phyloP scores from a whole-genome alignment of 2,888 invertebrate species.

The Villa cingulata region DNA sequence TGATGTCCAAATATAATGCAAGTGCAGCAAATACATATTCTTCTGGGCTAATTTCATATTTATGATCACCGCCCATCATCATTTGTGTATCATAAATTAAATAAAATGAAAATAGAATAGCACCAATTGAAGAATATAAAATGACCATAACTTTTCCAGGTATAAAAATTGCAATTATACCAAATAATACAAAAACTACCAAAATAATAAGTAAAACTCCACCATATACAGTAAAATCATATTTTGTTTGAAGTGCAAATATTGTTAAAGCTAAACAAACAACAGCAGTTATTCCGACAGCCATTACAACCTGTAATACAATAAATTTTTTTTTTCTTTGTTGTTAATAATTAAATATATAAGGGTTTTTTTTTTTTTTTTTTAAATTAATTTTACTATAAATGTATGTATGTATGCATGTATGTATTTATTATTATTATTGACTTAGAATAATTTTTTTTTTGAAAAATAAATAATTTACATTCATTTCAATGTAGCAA shows the following conservation, averaged over 20 bases:
- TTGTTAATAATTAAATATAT: not conserved
- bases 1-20: slow-evolving; percentile 68
- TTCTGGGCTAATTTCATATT: slow-evolving; percentile 70
- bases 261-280: slow-evolving; percentile 74
- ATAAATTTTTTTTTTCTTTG: too few relatives aligned
- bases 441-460: too few relatives aligned
- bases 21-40: slow-evolving; percentile 82
- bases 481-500: too few relatives aligned
- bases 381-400: not conserved
- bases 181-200: slow-evolving; percentile 58
- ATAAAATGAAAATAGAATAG: slow-evolving; percentile 24
- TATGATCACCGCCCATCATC: slow-evolving; percentile 47
- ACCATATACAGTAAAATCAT: slow-evolving; percentile 62
- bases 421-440: too few relatives aligned
- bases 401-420: too few relatives aligned
- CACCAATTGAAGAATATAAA: slow-evolving; percentile 67
- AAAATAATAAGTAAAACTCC: slow-evolving; percentile 56
- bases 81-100: slow-evolving; percentile 9
- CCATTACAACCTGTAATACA: slow-evolving; percentile 55
- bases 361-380: not conserved
- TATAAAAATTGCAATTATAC: slow-evolving; percentile 49
- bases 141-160: slow-evolving; percentile 43
- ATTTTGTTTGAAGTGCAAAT: slow-evolving; percentile 87
- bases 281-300: slow-evolving; percentile 77
- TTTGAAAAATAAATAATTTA: too few relatives aligned